Percentiles rank a stretch among this genome's conserved stretches.
phyloP scores from a whole-genome alignment of 2,113 vertebrate genomes.

The Rhinolophus ferrumequinum region DNA sequence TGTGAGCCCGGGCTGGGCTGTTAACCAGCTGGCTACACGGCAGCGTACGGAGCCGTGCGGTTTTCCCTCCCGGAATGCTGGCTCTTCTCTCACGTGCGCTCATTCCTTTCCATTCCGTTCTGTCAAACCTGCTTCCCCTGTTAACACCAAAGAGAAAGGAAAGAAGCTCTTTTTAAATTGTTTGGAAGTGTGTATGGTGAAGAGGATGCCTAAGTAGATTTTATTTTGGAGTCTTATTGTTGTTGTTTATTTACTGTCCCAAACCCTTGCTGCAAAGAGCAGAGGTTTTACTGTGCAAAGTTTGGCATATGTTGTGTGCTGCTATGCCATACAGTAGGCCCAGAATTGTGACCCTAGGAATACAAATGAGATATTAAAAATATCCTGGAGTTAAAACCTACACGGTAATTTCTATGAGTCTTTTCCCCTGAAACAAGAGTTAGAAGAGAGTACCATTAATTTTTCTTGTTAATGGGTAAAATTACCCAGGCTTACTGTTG shows the following conservation, averaged over 20 bases:
- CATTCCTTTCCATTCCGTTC: not conserved
- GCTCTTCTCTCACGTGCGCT: not conserved
- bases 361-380: not conserved
- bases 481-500: slow-evolving; percentile 21
- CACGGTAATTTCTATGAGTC: not conserved
- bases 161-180: slow-evolving; percentile 9
- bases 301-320: not conserved
- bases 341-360: not conserved
- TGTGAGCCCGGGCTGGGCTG: slow-evolving; percentile 8
- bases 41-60: not conserved
- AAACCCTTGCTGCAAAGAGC: not conserved
- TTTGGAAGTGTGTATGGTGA: not conserved
- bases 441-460: slow-evolving; percentile 16
- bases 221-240: not conserved
- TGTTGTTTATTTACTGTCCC: slow-evolving; percentile 27
- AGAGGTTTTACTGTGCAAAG: slow-evolving; percentile 9
- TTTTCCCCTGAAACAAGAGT: not conserved
- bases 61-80: slow-evolving; percentile 4
- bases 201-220: not conserved
- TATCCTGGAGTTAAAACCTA: slow-evolving; percentile 4
- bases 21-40: not conserved
- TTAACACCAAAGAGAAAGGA: not conserved
- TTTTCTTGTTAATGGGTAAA: slow-evolving; percentile 35
- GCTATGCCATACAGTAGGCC: not conserved
- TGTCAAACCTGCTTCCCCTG: not conserved